Evolutionary conservation across 2,797 vertebrate genomes (phyloP), one percentile per base, ranked within the genome.

Genomic region (Emys orbicularis): DNA sequence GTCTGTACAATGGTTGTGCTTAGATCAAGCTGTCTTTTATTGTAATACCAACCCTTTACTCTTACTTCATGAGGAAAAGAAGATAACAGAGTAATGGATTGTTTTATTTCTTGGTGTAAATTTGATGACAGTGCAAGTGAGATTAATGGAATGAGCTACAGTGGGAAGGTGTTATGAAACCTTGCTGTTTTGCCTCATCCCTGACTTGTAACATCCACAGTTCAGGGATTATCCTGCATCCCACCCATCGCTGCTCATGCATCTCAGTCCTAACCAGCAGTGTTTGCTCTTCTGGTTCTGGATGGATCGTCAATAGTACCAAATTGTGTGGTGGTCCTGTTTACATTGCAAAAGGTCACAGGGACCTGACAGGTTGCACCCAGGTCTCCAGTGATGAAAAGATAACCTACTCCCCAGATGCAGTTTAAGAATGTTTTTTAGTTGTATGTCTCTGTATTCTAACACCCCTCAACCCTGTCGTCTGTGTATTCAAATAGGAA

Each of bases 401-500:
- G 90, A 95, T 74, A 86, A 84, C 53, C 53, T 79, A 72, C 41
- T 52, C 72, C 81, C 80, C 3, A 88, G 92, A 44, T 4, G 41
- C 13, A 3, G 1, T 86, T 83, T 92, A 81, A 54, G 91, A 88
- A 50, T 25, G 2, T 21, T 90, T 95, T 80, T 87, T 3, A 1
- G 15, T 83, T 84, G 0, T 79, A 84, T 94, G 5, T 86, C 23
- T 87, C 15, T 0, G 0, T 54, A 27, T 81, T 84, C 29, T 88
- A 49, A 89, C 79, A 86, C 72, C 92, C 87, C 57, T 80, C 82
- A 74, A 90, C 11, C 57, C 76, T 57, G 52, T 89, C 65, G 83
- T 95, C 31, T 97, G 83, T 85, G 2, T 95, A 68, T 92, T 89
- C 84, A 10, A 95, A 49, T 95, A 99, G 99, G 99, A 96, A 99